Evolutionary conservation across 1,140 invertebrate species (phyloP).

Genomic region (Mylabris phalerata): DNA sequence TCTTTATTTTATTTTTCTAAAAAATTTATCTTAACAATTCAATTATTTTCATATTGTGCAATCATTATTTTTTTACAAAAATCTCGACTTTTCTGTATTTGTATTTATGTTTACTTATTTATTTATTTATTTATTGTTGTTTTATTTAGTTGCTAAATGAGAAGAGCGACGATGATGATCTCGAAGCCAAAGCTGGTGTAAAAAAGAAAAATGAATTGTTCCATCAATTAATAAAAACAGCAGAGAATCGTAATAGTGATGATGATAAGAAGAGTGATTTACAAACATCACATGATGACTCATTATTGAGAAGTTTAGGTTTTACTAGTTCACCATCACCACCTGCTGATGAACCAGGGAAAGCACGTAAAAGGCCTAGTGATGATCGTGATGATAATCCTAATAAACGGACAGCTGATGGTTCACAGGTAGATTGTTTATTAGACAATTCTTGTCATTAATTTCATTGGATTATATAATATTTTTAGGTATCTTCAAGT

Average conservation of each 20-base stretch:
- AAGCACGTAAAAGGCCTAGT: constrained; percentile 60
- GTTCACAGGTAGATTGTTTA: constrained; percentile 38
- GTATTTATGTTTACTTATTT: not conserved
- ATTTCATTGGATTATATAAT: not conserved
- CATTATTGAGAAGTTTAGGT: constrained; percentile 51
- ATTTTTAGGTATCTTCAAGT: constrained; percentile 44
- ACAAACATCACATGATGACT: constrained; percentile 47
- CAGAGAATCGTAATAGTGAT: constrained; percentile 39
- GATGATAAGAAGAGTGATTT: constrained; percentile 36
- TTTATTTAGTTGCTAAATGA: constrained; percentile 71
- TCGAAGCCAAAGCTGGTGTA: constrained; percentile 51
- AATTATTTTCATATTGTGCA: not conserved
- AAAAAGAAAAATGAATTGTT: constrained; percentile 67
- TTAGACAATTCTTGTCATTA: not conserved
- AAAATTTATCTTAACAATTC: not conserved
- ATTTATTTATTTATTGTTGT: constrained; percentile 1
- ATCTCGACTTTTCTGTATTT: too few species aligned
- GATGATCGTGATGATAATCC: constrained; percentile 56
- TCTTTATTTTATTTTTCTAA: not conserved
- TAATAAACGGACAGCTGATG: constrained; percentile 48
- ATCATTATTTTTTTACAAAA: too few species aligned
- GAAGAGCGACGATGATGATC: constrained; percentile 71
- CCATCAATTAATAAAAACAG: constrained; percentile 67
- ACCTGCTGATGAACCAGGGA: constrained; percentile 46
- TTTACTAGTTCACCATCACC: constrained; percentile 50